Percentiles rank a stretch among this genome's conserved stretches.
Evolutionary conservation across 2,113 vertebrate genomes (phyloP).

Genomic region (Choloepus hoffmanni): DNA sequence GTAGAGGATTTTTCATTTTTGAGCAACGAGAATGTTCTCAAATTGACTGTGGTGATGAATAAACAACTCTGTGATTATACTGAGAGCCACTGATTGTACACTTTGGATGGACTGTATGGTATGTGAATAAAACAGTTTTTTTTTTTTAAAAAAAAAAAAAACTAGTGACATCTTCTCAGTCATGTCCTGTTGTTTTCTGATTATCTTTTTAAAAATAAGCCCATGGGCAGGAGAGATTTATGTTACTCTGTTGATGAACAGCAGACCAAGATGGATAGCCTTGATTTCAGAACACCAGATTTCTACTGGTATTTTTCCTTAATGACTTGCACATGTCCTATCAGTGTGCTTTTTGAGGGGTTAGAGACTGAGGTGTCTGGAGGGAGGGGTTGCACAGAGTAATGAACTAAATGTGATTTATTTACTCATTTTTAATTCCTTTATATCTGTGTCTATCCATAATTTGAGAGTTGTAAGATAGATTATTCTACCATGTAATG

Average conservation of each 20-base stretch:
- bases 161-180: not conserved
- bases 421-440: not conserved
- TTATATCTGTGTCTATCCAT: not conserved
- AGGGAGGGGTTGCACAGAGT: not conserved
- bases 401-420: not conserved
- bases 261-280: constrained; percentile 35
- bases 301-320: constrained; percentile 12
- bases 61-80: too few species aligned
- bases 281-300: constrained; percentile 38
- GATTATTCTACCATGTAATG: not conserved
- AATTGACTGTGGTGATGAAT: too few species aligned
- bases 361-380: not conserved
- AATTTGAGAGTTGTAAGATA: not conserved
- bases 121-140: too few species aligned
- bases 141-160: too few species aligned
- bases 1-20: too few species aligned
- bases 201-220: constrained; percentile 55
- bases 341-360: not conserved
- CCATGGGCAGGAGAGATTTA: constrained; percentile 2
- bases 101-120: too few species aligned
- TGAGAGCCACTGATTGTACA: too few species aligned
- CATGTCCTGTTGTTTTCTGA: constrained; percentile 43
- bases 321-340: constrained; percentile 46
- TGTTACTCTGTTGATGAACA: constrained; percentile 27
- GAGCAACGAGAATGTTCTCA: too few species aligned